A percentile compares a stretch with the other conserved stretches of the same genome.
phyloP scores from a whole-genome alignment of 2,113 vertebrate species.

The Alosa alosa region DNA sequence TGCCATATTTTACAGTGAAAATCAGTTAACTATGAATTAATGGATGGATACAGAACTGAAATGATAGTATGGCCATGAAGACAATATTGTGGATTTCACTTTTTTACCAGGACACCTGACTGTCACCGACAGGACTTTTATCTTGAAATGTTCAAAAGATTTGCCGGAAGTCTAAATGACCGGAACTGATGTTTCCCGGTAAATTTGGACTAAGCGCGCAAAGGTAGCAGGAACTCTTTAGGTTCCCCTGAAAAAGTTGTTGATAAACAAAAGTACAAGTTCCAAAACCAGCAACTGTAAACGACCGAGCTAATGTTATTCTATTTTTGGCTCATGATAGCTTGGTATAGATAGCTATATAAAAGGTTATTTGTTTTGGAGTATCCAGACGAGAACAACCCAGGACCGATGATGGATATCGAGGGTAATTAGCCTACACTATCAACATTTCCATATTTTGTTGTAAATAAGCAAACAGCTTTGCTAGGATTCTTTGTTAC shows the following conservation, averaged over 20 bases:
- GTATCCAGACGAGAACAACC: not conserved
- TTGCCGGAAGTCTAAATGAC: not conserved
- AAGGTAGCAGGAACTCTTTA: not conserved
- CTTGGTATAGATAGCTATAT: not conserved
- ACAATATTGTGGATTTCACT: no score
- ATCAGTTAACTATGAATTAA: no score
- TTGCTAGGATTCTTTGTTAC: not conserved
- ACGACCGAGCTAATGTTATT: not conserved
- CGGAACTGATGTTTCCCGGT: constrained; percentile 2
- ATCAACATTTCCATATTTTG: not conserved
- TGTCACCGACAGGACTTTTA: not conserved
- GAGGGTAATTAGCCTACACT: not conserved
- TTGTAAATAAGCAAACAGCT: not conserved
- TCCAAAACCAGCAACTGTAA: not conserved
- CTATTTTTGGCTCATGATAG: not conserved
- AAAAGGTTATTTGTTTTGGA: not conserved
- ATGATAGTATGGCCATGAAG: no score
- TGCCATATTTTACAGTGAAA: no score
- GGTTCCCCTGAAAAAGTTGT: not conserved
- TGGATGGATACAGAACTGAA: no score
- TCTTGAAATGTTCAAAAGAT: not conserved
- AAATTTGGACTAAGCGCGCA: not conserved
- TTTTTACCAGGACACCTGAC: no score
- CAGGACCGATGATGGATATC: not conserved
- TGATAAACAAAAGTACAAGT: not conserved